Percentiles rank a stretch among this genome's conserved stretches.
These are phyloP conservation scores for Polydrusus tereticollis DNA, from an alignment of 2,888 invertebrate species.

Conservation along the genomic window DNA sequence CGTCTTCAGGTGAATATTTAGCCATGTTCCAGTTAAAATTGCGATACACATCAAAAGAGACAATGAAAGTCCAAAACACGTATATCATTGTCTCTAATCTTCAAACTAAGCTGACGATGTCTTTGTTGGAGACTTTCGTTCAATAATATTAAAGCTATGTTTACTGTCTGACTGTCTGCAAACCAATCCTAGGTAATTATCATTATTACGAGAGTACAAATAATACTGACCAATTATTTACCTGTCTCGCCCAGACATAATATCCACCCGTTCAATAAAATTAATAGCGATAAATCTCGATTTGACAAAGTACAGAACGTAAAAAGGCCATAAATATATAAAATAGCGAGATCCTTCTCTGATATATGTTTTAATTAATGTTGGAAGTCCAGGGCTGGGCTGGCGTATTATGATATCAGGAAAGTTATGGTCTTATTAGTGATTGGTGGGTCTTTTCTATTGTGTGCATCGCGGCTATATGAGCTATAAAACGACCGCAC, in stretches of 20 bases:
- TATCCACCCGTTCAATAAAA: slow-evolving; percentile 28
- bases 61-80: no score
- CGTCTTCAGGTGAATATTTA: no score
- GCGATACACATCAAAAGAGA: no score
- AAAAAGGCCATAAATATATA: slow-evolving; percentile 57
- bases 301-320: slow-evolving; percentile 55
- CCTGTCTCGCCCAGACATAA: slow-evolving; percentile 16
- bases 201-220: not conserved
- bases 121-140: no score
- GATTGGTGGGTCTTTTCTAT: slow-evolving; percentile 61
- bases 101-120: no score
- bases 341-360: slow-evolving; percentile 54
- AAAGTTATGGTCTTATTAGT: slow-evolving; percentile 64
- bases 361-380: slow-evolving; percentile 63
- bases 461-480: slow-evolving; percentile 60
- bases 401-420: slow-evolving; percentile 63
- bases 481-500: slow-evolving; percentile 64
- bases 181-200: slow-evolving; percentile 6
- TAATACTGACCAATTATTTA: slow-evolving; percentile 4
- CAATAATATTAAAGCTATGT: no score
- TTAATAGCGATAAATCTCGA: slow-evolving; percentile 52
- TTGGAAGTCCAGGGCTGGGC: slow-evolving; percentile 54
- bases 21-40: no score
- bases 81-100: no score
- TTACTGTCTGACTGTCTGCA: no score